These are phyloP conservation scores for Pseudomugil gertrudae DNA, from an alignment of 2,797 vertebrate genomes.

Conservation along the genomic window DNA sequence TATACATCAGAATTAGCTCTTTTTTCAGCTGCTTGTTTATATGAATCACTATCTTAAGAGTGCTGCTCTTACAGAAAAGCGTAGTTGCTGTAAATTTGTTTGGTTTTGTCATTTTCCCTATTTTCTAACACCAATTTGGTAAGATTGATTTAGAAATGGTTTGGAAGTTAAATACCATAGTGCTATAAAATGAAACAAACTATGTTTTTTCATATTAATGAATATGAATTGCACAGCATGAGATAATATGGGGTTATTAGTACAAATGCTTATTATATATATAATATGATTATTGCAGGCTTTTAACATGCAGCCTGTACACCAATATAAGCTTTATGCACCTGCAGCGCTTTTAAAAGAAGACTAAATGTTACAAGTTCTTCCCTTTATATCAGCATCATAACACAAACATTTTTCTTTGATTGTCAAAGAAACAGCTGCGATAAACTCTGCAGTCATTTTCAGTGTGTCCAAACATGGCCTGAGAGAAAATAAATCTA, in stretches of 20 bases:
- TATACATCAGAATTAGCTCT: constrained; percentile 57
- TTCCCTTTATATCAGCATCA: constrained; percentile 57
- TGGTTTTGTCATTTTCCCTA: neutral
- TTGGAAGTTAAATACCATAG: no score
- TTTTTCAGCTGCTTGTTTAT: constrained; percentile 53
- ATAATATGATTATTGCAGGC: constrained; percentile 30
- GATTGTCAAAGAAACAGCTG: constrained; percentile 54
- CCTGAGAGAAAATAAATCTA: constrained; percentile 48
- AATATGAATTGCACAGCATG: constrained; percentile 15
- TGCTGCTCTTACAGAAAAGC: constrained; percentile 24
- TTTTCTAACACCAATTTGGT: no score
- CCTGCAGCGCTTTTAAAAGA: constrained; percentile 41
- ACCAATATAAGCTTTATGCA: constrained; percentile 33
- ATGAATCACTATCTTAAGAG: constrained; percentile 33
- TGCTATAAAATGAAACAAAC: no score
- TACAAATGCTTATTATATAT: constrained; percentile 14
- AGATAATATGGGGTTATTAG: constrained; percentile 17
- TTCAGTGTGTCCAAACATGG: constrained; percentile 62
- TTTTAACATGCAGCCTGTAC: constrained; percentile 35
- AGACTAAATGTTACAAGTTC: constrained; percentile 51
- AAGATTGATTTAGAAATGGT: no score
- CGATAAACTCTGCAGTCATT: constrained; percentile 61
- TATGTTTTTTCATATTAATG: constrained; percentile 34
- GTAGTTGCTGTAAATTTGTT: constrained; percentile 7
- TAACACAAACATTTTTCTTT: constrained; percentile 59